phyloP scores from a whole-genome alignment of 2,888 invertebrate genomes.

The Temnothorax unifasciatus region DNA sequence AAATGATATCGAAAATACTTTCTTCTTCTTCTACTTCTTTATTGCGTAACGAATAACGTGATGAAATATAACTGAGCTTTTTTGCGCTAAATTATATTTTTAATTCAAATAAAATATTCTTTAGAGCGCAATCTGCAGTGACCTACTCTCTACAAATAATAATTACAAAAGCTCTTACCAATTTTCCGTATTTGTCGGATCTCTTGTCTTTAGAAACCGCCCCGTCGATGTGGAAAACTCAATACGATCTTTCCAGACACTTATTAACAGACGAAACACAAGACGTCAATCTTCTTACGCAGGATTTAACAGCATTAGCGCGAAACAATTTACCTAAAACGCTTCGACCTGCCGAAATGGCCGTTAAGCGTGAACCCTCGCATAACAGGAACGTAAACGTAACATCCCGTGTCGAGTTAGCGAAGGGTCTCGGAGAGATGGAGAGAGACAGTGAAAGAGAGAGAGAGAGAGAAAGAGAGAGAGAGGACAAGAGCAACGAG shows the following conservation, averaged over 20 bases:
- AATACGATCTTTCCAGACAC: constrained; percentile 15
- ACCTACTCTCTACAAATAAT: not conserved
- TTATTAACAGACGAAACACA: constrained; percentile 34
- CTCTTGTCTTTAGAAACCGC: constrained; percentile 6
- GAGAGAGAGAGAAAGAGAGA: not conserved
- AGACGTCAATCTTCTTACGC: constrained; percentile 42
- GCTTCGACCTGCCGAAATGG: constrained; percentile 72
- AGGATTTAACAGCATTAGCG: constrained; percentile 60
- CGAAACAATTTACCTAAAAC: constrained; percentile 80
- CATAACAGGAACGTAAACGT: constrained; percentile 67
- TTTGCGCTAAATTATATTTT: not conserved
- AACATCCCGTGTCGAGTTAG: constrained; percentile 61
- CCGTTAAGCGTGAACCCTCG: constrained; percentile 65
- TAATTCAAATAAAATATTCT: not conserved
- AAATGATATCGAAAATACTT: not conserved
- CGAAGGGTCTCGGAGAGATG: constrained; percentile 23
- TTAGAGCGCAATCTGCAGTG: too few relatives aligned
- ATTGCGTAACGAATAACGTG: not conserved
- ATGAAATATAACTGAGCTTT: not conserved
- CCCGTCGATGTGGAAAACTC: not conserved
- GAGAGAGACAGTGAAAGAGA: constrained; percentile 2
- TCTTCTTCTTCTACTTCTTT: not conserved
- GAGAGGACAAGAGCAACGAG: constrained; percentile 5
- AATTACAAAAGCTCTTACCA: constrained; percentile 23
- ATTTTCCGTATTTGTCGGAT: not conserved